Percentiles rank a stretch among this genome's conserved stretches.
Conservation (phyloP, 2,113 vertebrate species). For the Menidia beryllina region DNA sequence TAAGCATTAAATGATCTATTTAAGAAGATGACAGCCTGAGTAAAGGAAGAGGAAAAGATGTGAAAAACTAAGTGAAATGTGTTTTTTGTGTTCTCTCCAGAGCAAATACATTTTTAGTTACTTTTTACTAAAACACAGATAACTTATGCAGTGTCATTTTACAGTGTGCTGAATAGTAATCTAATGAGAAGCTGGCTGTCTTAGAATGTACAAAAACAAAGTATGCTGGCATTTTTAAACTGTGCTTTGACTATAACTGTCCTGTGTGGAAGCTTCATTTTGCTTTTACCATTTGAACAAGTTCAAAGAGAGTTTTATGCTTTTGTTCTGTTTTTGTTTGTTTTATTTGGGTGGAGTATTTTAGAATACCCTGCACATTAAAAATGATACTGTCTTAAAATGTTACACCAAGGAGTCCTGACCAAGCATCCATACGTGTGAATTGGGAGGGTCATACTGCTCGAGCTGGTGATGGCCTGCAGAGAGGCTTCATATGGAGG, state of each 20-base stretch:
- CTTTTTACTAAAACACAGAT: too few relatives aligned
- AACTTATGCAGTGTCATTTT: neutral
- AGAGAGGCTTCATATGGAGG: neutral
- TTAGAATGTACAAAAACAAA: neutral
- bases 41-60: neutral
- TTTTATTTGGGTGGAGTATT: neutral
- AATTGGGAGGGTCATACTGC: neutral
- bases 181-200: neutral
- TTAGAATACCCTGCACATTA: neutral
- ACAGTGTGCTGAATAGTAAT: neutral
- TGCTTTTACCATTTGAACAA: too few relatives aligned
- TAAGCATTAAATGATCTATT: neutral
- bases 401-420: neutral
- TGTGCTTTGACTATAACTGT: too few relatives aligned
- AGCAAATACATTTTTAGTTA: too few relatives aligned
- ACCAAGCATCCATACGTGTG: neutral
- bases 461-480: neutral
- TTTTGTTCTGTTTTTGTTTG: too few relatives aligned
- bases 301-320: too few relatives aligned
- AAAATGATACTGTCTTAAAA: neutral
- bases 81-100: neutral
- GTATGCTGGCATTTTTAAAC: too few relatives aligned
- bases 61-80: neutral
- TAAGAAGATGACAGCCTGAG: neutral
- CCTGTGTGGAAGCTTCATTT: too few relatives aligned